Evolutionary conservation across 2,797 vertebrate genomes (phyloP).

Genomic region (Odontamblyopus lacepedii): DNA sequence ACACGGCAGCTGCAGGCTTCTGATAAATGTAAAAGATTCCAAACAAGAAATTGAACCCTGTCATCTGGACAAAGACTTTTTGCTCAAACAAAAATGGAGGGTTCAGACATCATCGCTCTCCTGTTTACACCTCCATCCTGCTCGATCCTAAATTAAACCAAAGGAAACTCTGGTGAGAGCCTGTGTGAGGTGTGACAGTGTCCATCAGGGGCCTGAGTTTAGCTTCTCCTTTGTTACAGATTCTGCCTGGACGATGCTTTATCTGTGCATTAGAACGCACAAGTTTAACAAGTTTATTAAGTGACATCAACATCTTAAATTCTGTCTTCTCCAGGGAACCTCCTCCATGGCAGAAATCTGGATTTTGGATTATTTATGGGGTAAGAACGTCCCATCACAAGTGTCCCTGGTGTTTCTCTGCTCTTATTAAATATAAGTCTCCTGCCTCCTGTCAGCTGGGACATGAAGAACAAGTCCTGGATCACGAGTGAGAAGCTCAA

Average conservation of each 20-base stretch:
- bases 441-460: slow-evolving; percentile 83
- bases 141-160: too few species aligned
- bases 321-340: slow-evolving; percentile 77
- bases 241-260: too few species aligned
- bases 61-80: too few species aligned
- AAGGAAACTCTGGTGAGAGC: too few species aligned
- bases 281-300: background rate
- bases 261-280: background rate
- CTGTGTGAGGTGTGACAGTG: too few species aligned
- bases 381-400: slow-evolving; percentile 66
- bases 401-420: background rate
- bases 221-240: too few species aligned
- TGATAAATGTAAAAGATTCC: background rate
- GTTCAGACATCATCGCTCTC: too few species aligned
- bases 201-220: too few species aligned
- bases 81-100: too few species aligned
- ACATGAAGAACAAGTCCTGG: slow-evolving; percentile 91
- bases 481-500: slow-evolving; percentile 85
- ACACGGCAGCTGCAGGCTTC: background rate
- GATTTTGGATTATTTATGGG: slow-evolving; percentile 97
- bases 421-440: background rate
- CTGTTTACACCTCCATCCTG: too few species aligned
- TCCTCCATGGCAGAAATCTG: slow-evolving; percentile 92
- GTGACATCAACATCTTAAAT: background rate
- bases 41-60: too few species aligned